Conservation (phyloP, 2,113 vertebrate genomes). For the Sturnus vulgaris region DNA sequence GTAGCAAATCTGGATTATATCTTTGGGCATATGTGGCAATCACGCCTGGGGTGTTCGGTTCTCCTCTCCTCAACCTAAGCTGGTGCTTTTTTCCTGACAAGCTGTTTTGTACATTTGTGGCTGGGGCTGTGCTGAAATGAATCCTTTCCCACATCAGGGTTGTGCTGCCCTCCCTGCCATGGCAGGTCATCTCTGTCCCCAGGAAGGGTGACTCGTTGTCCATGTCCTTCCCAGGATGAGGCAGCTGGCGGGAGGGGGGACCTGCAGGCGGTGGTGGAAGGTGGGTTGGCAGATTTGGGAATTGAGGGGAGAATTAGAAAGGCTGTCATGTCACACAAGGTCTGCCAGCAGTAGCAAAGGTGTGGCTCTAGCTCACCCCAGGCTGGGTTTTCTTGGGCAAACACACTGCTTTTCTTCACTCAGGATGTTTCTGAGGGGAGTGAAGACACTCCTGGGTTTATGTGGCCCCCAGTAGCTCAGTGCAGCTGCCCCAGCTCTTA, state of each 20-base stretch:
- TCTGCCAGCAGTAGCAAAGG: neutral
- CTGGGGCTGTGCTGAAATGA: neutral
- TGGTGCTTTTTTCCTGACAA: neutral
- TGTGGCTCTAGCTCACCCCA: neutral
- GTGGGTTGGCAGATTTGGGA: neutral
- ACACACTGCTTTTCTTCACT: neutral
- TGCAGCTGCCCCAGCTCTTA: neutral
- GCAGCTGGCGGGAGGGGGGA: neutral
- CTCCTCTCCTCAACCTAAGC: neutral
- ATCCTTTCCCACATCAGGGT: neutral
- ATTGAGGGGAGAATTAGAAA: neutral
- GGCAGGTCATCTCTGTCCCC: neutral
- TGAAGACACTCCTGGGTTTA: neutral
- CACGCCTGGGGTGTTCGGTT: neutral
- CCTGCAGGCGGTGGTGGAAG: fast-evolving
- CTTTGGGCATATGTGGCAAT: conserved; percentile 40
- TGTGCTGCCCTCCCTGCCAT: neutral
- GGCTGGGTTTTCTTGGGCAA: neutral
- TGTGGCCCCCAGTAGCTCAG: neutral
- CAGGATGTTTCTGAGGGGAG: neutral
- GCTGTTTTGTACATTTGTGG: neutral
- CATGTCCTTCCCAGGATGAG: fast-evolving
- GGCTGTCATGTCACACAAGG: neutral
- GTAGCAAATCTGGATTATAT: conserved; percentile 62
- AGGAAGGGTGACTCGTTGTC: neutral